phyloP scores from a whole-genome alignment of 2,888 invertebrate species.

The Trachelus troglodyta region DNA sequence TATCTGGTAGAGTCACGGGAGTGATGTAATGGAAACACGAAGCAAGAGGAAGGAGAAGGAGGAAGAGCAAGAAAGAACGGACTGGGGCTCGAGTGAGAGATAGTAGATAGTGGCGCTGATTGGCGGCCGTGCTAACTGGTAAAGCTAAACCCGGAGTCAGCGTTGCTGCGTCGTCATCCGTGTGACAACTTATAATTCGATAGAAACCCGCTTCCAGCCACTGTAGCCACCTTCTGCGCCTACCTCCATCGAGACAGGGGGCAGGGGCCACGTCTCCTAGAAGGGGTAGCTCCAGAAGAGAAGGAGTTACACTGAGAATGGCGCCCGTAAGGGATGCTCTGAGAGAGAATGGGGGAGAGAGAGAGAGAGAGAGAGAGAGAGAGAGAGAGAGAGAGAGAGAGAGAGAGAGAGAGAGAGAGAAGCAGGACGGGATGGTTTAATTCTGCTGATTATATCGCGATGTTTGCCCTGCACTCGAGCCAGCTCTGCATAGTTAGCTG shows the following conservation, averaged over 20 bases:
- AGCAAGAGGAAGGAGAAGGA: constrained; percentile 7
- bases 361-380: not conserved
- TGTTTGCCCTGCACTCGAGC: constrained; percentile 35
- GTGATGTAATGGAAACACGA: not conserved
- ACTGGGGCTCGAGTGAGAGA: constrained; percentile 19
- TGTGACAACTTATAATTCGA: constrained; percentile 60
- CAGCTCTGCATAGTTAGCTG: constrained; percentile 10
- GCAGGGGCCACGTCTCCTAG: not conserved
- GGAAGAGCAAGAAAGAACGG: constrained; percentile 11
- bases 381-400: not conserved
- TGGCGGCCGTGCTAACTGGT: constrained; percentile 53
- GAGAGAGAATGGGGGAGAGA: not conserved
- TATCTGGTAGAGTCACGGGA: too few relatives aligned
- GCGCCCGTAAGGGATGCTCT: too few relatives aligned
- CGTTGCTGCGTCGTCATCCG: constrained; percentile 52
- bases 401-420: not conserved
- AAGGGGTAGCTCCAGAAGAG: not conserved
- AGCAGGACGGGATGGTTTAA: constrained; percentile 32
- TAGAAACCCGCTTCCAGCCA: constrained; percentile 44
- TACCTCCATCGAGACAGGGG: not conserved
- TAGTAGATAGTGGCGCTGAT: constrained; percentile 39
- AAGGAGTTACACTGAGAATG: too few relatives aligned
- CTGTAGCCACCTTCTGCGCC: not conserved
- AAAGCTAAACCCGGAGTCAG: constrained; percentile 48
- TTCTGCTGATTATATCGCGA: constrained; percentile 47